Evolutionary conservation across 2,797 vertebrate species (phyloP).

Genomic region (Chelmon rostratus): DNA sequence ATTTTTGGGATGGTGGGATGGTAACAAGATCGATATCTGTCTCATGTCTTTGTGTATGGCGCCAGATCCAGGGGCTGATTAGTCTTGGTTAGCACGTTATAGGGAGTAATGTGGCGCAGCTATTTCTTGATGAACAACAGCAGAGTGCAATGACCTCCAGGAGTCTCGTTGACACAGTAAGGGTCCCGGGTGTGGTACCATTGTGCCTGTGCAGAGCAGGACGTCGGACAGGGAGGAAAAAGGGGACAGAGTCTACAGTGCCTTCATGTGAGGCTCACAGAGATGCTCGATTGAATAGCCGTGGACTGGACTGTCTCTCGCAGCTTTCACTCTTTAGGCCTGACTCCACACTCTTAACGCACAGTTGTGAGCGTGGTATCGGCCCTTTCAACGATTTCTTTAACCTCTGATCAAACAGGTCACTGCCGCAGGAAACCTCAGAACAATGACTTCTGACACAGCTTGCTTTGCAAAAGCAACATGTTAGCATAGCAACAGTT

Average conservation of each 20-base stretch:
- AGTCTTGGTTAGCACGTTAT: constrained; percentile 6
- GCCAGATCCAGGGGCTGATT: background rate
- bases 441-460: background rate
- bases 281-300: too few relatives aligned
- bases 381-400: background rate
- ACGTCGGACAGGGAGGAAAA: too few relatives aligned
- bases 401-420: background rate
- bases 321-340: background rate
- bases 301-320: too few relatives aligned
- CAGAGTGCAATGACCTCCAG: background rate
- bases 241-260: too few relatives aligned
- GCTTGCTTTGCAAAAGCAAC: background rate
- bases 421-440: background rate
- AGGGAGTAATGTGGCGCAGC: background rate
- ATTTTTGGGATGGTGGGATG: background rate
- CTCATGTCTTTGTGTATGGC: background rate
- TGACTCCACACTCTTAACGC: background rate
- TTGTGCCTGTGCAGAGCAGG: background rate
- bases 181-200: background rate
- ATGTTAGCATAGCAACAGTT: background rate
- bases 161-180: background rate
- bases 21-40: background rate
- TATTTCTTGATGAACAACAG: background rate
- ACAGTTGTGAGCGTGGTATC: background rate
- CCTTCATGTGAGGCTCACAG: too few relatives aligned